phyloP scores from a whole-genome alignment of 2,888 invertebrate genomes.

The Ophraella communa region DNA sequence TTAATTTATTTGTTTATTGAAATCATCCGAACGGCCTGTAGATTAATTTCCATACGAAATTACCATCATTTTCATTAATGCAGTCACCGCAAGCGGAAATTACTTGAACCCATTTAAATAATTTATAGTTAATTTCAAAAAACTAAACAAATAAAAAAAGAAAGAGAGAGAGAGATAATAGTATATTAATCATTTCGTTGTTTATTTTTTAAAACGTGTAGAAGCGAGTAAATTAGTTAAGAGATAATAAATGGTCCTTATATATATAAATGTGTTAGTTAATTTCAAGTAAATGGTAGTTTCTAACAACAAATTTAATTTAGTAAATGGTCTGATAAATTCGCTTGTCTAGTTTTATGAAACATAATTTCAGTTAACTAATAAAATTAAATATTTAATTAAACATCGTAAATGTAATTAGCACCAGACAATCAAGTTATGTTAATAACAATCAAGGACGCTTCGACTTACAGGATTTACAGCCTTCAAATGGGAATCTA shows the following conservation, averaged over 20 bases:
- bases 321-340: conserved; percentile 1
- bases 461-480: no score
- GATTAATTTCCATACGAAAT: conserved; percentile 13
- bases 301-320: background rate
- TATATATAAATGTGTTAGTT: no score
- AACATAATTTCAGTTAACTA: background rate
- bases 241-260: conserved; percentile 10
- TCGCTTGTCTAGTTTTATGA: background rate
- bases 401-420: background rate
- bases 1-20: background rate
- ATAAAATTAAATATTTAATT: background rate
- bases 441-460: no score
- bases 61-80: conserved; percentile 12
- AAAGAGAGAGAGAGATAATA: conserved; percentile 8
- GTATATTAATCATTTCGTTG: conserved; percentile 6
- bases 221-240: conserved; percentile 10
- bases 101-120: conserved; percentile 10
- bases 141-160: conserved; percentile 11
- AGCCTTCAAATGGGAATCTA: no score
- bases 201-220: conserved; percentile 18
- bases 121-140: conserved; percentile 15
- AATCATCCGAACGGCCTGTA: conserved; percentile 6
- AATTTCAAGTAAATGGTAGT: background rate
- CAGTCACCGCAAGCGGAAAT: conserved; percentile 14
- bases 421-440: background rate